Conservation (phyloP, 2,113 vertebrate genomes). For the Brienomyrus brachyistius region DNA sequence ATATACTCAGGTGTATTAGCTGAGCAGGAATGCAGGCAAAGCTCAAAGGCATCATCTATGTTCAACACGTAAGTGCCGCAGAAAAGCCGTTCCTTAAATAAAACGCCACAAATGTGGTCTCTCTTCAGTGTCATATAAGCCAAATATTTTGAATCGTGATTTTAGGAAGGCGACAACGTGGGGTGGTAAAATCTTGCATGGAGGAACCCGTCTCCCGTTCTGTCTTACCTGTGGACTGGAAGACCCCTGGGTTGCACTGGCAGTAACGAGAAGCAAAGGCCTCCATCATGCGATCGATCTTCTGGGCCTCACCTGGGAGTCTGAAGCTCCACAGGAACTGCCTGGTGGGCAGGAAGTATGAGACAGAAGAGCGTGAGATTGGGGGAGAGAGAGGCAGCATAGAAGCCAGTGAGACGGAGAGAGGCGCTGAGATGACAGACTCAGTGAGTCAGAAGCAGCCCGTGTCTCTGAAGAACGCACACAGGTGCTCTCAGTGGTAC, state of each 20-base stretch:
- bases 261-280: constrained; percentile 92
- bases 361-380: background rate
- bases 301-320: constrained; percentile 92
- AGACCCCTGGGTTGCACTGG: constrained; percentile 92
- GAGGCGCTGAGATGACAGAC: background rate
- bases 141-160: background rate
- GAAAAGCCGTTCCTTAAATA: background rate
- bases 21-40: background rate
- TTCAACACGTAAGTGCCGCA: background rate
- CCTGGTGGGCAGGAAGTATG: constrained; percentile 47
- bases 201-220: background rate
- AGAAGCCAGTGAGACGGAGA: background rate
- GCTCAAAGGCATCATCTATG: background rate
- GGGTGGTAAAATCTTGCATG: background rate
- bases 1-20: background rate
- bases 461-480: background rate
- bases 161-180: background rate
- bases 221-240: constrained; percentile 90
- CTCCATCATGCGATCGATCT: constrained; percentile 99
- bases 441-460: background rate
- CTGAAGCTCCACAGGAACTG: constrained; percentile 98
- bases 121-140: too few species aligned
- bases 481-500: background rate
- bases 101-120: too few species aligned
- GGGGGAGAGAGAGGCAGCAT: background rate